Evolutionary conservation across 2,888 invertebrate species (phyloP).

Genomic region (Tetanocera ferruginea): DNA sequence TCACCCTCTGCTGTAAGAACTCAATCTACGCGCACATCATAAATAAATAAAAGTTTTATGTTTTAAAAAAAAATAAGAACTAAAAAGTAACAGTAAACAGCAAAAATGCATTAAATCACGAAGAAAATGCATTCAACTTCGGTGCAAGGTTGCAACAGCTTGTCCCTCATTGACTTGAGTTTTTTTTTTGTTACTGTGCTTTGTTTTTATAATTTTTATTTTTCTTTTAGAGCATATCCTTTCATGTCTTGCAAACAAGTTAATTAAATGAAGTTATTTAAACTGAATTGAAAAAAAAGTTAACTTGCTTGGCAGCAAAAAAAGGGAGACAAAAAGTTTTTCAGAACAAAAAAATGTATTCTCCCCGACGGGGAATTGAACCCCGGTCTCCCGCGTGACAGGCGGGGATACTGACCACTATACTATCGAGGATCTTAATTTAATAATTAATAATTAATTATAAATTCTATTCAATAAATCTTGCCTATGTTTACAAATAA

Average conservation of each 20-base stretch:
- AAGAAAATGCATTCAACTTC: background rate
- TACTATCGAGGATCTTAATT: conserved; percentile 62
- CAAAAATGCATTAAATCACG: conserved; percentile 14
- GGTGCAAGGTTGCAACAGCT: no score
- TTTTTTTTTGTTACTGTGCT: no score
- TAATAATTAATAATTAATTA: no score
- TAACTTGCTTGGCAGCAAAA: background rate
- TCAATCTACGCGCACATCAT: conserved; percentile 28
- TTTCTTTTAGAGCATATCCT: no score
- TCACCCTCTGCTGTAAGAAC: background rate
- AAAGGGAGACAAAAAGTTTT: background rate
- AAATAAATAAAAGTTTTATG: conserved; percentile 29
- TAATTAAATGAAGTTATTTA: no score
- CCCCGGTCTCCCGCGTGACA: conserved; percentile 69
- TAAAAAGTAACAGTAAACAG: background rate
- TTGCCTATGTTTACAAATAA: no score
- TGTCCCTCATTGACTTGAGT: no score
- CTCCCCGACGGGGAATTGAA: conserved; percentile 68
- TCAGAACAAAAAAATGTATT: conserved; percentile 2
- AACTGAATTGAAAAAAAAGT: no score
- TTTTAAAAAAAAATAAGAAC: background rate
- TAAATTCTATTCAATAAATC: no score
- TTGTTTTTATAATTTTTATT: no score
- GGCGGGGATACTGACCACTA: conserved; percentile 68
- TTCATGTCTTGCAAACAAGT: no score